Percentiles rank a stretch among this genome's conserved stretches.
Evolutionary conservation across 2,888 invertebrate genomes (phyloP).

Genomic region (Mechanitis mazaeus): DNA sequence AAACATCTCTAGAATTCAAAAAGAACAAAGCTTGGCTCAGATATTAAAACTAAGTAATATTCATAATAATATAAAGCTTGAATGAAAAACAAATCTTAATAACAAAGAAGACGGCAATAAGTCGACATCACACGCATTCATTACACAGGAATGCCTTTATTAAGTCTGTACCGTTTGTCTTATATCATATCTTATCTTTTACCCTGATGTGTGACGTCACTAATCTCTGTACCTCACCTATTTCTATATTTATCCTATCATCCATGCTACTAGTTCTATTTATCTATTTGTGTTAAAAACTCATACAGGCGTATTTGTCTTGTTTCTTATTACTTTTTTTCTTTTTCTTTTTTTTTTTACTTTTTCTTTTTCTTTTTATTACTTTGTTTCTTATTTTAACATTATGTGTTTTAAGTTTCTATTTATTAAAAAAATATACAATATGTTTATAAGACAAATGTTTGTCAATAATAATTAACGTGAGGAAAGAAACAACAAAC

Average conservation of each 20-base stretch:
- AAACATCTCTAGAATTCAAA: too few species aligned
- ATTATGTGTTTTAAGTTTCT: too few species aligned
- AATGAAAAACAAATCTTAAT: constrained; percentile 5
- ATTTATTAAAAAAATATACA: too few species aligned
- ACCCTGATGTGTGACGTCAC: constrained; percentile 32
- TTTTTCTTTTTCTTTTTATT: too few species aligned
- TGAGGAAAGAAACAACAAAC: too few species aligned
- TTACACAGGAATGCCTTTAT: constrained; percentile 55
- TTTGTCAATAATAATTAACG: too few species aligned
- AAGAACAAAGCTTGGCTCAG: neutral
- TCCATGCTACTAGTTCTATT: constrained; percentile 18
- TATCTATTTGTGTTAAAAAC: too few species aligned
- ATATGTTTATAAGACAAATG: too few species aligned
- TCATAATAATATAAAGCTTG: constrained; percentile 7
- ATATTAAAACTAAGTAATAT: neutral
- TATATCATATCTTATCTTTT: constrained; percentile 43
- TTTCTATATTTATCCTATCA: constrained; percentile 12
- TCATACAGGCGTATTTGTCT: too few species aligned
- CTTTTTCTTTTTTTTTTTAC: too few species aligned
- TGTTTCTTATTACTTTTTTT: too few species aligned
- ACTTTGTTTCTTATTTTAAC: too few species aligned
- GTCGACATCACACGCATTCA: constrained; percentile 52
- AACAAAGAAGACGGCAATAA: constrained; percentile 44
- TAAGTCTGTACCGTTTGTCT: constrained; percentile 57
- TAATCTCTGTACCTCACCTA: constrained; percentile 26